Evolutionary conservation across 2,888 invertebrate species (phyloP), one percentile per base, ranked within the genome.

Genomic region (Pyrgus malvae): DNA sequence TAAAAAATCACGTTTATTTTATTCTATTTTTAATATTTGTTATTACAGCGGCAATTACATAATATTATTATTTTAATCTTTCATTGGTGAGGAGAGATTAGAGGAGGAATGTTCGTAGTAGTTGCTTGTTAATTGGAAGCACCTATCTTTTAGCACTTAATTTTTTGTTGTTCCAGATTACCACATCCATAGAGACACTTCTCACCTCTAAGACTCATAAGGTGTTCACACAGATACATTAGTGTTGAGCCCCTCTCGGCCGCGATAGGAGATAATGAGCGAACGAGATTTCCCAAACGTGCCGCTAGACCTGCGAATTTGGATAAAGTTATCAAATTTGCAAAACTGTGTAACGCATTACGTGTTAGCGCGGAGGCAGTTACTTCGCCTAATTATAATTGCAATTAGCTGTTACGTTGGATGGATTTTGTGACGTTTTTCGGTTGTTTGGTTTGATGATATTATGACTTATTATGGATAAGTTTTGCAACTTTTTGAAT

Each of bases 301-400:
- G 72, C 85, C 75, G 74, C 88, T 73, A 75, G 72, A 76, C 87
- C 85, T 82, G 82, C 80, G 79, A 83, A 87, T 88, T 87, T 81
- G 83, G 76, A 78, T 83, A 86, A 90, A 90, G 80, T 90, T 90
- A 89, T 89, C 85, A 90, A 90, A 90, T 83, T 90, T 89, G 87
- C 87, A 89, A 83, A 89, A 86, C 88, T 82, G 83, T 72, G 69
- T 80, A 79, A 85, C 86, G 83, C 87, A 82, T 86, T 84, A 84
- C 68, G 71, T 69, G 68, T 66, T 45, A 59, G 55, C 60, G 56
- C 63, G 51, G 59, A 61, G 59, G 58, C 62, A 65, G 68, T 72
- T 74, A 71, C 70, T 56, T 67, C 64, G 68, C 67, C 72, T 88
- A 86, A 87, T 88, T 87, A 86, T 84, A 80, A 83, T 83, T 82